Percentiles rank a stretch among this genome's conserved stretches.
Evolutionary conservation across 2,797 vertebrate genomes (phyloP).

Genomic region (Neosalanx taihuensis): DNA sequence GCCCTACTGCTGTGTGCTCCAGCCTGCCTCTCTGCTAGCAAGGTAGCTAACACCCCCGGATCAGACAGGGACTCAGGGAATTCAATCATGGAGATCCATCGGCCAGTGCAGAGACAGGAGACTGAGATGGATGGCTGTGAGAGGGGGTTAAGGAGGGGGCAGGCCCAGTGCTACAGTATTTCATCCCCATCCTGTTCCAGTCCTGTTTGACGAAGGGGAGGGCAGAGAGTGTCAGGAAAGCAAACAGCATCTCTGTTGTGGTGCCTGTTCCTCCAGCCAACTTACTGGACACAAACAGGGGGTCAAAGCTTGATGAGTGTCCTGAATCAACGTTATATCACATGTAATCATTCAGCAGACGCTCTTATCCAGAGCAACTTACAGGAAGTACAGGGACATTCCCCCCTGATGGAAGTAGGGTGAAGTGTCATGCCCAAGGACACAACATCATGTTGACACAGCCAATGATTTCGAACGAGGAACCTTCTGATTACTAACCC

Average conservation of each 20-base stretch:
- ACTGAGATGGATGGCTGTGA: slow-evolving; percentile 62
- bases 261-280: background rate
- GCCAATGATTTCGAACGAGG: no score
- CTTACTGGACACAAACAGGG: background rate
- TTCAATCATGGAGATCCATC: slow-evolving; percentile 61
- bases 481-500: no score
- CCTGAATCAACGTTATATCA: slow-evolving; percentile 43
- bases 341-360: no score
- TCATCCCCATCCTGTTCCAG: slow-evolving; percentile 45
- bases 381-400: no score
- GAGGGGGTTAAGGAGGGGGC: slow-evolving; percentile 47
- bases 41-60: slow-evolving; percentile 25
- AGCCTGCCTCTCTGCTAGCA: slow-evolving; percentile 28
- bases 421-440: no score
- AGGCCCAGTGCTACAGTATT: slow-evolving; percentile 39
- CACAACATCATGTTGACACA: no score
- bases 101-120: slow-evolving; percentile 29
- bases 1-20: background rate
- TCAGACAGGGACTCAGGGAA: slow-evolving; percentile 45
- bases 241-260: background rate
- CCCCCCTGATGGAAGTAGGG: no score
- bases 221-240: slow-evolving; percentile 6
- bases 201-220: slow-evolving; percentile 32
- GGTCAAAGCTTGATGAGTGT: slow-evolving; percentile 36
- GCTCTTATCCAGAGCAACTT: no score